Evolutionary conservation across 2,888 invertebrate species (phyloP), one percentile per base, ranked within the genome.

Genomic region (Thecocarcelia acutangulata): DNA sequence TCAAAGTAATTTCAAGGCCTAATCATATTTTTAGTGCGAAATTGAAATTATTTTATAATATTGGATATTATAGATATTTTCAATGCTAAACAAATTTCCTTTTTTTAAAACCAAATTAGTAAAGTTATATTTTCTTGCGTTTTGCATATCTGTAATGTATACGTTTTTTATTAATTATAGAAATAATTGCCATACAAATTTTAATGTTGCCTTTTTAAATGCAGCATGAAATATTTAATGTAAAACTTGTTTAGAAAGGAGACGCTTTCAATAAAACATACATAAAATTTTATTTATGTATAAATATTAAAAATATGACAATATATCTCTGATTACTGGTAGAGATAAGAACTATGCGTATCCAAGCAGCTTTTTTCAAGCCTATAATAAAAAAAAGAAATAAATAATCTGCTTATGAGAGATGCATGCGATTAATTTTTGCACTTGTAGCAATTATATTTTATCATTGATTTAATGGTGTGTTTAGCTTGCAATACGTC

Each of bases 381-480:
- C 5, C 21, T 15, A 15, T 15, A 59, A 19, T 24, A 44, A 54
- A 42, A 1, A n/a, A 33, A 33, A 17, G 11, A 13, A 28, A 42
- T 2, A 15, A 15, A 52, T 52, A 54, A 33, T 33, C 12, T 58
- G 37, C 46, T 40, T 40, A 42, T 11, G 15, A 52, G 33, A 19
- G 1, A 17, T 19, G 11, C n/a, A 66, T 9, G n/a, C 40, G 40
- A 61, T 79, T 68, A 73, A 63, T 63, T 61, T 37, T 54, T 61
- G 66, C 73, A 79, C 73, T 79, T 79, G 79, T 61, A 68, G 73
- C 73, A 79, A 73, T 73, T 69, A 69, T 69, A 54, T 21, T 56
- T 68, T 58, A 50, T 66, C 42, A 52, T 33, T 70, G 70, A 63
- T 48, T 63, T 58, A 69, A 50, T 64, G 37, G 48, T 75, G 58